Evolutionary conservation across 2,113 vertebrate genomes (phyloP), one percentile per base, ranked within the genome.

Genomic region (Oncorhynchus nerka): DNA sequence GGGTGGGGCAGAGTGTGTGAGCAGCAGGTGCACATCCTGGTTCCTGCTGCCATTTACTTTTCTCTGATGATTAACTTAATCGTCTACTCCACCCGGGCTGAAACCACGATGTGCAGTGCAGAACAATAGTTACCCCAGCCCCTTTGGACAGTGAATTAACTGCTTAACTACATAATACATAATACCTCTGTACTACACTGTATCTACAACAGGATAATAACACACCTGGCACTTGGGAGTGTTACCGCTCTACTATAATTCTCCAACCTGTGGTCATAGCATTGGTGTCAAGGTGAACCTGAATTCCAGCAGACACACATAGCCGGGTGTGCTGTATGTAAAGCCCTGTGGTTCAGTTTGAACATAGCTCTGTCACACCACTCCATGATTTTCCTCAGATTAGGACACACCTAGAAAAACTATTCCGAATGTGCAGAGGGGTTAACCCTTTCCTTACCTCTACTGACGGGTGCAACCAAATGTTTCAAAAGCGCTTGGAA

Each of bases 11-110:
- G 64, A 80, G 76, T 71, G 75, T 11, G 39, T 12, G 39, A 45
- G 9, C 39, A 45, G 75, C 82, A 88, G 85, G 87, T 86, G 80
- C 65, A 75, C 64, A n/a, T 71, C 48, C 75, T 70, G 32, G 48
- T 70, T 84, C 74, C 5, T 51, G 11, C 74, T 19, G 15, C 30
- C 30, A 67, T 70, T 78, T 79, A 83, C 61, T 73, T 75, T 45
- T 45, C 59, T 28, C 12, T 73, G 34, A 80, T 26, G 11, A 75
- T 71, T 45, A 45, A 45, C 39, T 45, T 45, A 28, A 45, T 45
- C 8, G 39, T 64, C 68, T 6, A 68, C 49, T 74, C 66, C 20
- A 73, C 57, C 16, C 26, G 20, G 26, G 26, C 13, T 30, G 5
- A 45, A 19, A 48, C 30, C 45, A 7, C 12, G 3, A 68, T 32